Evolutionary conservation across 2,113 vertebrate species (phyloP).

Genomic region (Tiliqua scincoides): DNA sequence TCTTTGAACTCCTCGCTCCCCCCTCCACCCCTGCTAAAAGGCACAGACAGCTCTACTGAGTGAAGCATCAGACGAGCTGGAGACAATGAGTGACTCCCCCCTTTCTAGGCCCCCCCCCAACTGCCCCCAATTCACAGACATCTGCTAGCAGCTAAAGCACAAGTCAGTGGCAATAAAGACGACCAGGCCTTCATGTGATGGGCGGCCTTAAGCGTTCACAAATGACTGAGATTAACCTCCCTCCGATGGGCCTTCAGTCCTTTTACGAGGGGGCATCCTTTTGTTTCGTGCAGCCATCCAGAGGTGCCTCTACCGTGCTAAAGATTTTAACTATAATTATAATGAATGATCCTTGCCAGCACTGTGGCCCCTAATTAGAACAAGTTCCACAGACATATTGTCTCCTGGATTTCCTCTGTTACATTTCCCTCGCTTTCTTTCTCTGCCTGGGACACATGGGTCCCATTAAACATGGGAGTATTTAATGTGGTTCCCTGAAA

Average conservation of each 20-base stretch:
- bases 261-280: constrained; percentile 59
- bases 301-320: constrained; percentile 77
- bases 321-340: constrained; percentile 79
- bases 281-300: constrained; percentile 71
- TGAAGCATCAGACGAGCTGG: constrained; percentile 78
- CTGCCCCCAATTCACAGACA: constrained; percentile 73
- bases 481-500: constrained; percentile 88
- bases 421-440: constrained; percentile 80
- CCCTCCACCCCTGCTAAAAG: constrained; percentile 72
- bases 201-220: constrained; percentile 57
- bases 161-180: constrained; percentile 66
- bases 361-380: constrained; percentile 84
- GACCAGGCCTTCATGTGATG: constrained; percentile 72
- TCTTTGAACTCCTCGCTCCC: constrained; percentile 80
- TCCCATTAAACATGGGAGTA: constrained; percentile 84
- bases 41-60: constrained; percentile 74
- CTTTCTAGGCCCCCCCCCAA: constrained; percentile 18
- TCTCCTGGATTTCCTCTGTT: constrained; percentile 86
- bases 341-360: constrained; percentile 80
- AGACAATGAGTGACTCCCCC: constrained; percentile 71
- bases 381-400: constrained; percentile 86
- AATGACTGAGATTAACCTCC: constrained; percentile 72
- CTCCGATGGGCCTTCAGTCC: constrained; percentile 59
- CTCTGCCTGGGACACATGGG: constrained; percentile 83
- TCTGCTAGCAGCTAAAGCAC: constrained; percentile 76